Conservation (phyloP, 2,888 invertebrate genomes). For the Carabus problematicus region DNA sequence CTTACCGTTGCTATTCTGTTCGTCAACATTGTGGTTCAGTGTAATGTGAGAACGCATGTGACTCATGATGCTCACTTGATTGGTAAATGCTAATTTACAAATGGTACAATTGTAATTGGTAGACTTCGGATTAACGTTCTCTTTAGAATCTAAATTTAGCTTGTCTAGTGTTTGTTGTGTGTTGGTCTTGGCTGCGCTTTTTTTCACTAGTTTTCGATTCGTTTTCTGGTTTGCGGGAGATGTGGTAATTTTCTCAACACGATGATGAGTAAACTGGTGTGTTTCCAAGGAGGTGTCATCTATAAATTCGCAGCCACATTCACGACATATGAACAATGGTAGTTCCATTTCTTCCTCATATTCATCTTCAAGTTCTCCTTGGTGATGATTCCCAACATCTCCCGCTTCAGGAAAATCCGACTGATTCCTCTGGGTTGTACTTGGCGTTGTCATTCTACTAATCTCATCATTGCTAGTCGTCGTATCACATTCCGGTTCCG, state of each 20-base stretch:
- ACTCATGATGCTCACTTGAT: slow-evolving; percentile 59
- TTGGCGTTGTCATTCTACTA: slow-evolving; percentile 50
- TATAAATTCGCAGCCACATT: slow-evolving; percentile 64
- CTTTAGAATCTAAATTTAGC: slow-evolving; percentile 52
- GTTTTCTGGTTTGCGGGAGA: slow-evolving; percentile 61
- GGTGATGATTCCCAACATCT: slow-evolving; percentile 59
- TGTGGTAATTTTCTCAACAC: slow-evolving; percentile 55
- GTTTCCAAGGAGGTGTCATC: slow-evolving; percentile 62
- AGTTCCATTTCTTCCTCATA: slow-evolving; percentile 58
- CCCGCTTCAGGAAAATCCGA: slow-evolving; percentile 72
- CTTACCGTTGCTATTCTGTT: slow-evolving; percentile 49
- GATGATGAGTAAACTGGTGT: slow-evolving; percentile 60
- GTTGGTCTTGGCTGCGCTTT: slow-evolving; percentile 45
- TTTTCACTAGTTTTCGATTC: slow-evolving; percentile 42
- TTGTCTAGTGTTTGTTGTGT: slow-evolving; percentile 43
- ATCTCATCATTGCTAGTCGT: slow-evolving; percentile 57
- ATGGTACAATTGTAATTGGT: slow-evolving; percentile 60
- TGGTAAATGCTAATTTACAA: slow-evolving; percentile 59
- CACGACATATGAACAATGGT: slow-evolving; percentile 61
- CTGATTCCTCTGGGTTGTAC: slow-evolving; percentile 56
- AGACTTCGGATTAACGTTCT: slow-evolving; percentile 56
- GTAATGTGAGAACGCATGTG: slow-evolving; percentile 62
- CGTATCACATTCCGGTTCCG: slow-evolving; percentile 64
- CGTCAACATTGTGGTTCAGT: slow-evolving; percentile 50
- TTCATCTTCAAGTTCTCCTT: slow-evolving; percentile 53